Percentiles rank a stretch among this genome's conserved stretches.
These are phyloP conservation scores for Gallinago paraguaiae DNA, from an alignment of 2,113 vertebrate genomes.

Conservation along the genomic window DNA sequence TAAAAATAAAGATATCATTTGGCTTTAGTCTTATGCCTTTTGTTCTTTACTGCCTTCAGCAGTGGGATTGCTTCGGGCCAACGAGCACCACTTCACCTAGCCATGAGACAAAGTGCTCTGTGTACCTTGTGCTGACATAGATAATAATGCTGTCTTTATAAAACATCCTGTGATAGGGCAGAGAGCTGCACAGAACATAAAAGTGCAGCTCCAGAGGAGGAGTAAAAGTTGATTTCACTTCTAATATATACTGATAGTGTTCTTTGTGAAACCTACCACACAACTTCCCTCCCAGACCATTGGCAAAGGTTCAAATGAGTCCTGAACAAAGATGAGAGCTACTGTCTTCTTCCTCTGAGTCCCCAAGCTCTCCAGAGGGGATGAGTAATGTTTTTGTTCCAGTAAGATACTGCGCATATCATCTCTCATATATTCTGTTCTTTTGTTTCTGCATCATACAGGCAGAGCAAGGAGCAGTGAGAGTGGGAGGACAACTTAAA, in stretches of 20 bases:
- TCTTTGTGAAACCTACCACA: not conserved
- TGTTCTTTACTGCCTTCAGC: not conserved
- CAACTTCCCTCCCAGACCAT: not conserved
- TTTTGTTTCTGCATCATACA: constrained; percentile 43
- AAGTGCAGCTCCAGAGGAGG: not conserved
- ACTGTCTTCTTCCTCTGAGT: not conserved
- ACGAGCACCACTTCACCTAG: not conserved
- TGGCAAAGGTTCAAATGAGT: not conserved
- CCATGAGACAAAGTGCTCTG: not conserved
- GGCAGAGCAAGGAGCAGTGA: constrained; percentile 16
- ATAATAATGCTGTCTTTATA: not conserved
- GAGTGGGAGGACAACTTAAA: constrained; percentile 67
- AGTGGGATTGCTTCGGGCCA: not conserved
- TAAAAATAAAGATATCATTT: not conserved
- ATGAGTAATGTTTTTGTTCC: constrained; percentile 53
- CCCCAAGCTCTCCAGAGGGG: not conserved
- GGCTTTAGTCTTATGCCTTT: not conserved
- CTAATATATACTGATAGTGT: not conserved
- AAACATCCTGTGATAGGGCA: not conserved
- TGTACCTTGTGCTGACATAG: not conserved
- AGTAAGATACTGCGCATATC: not conserved
- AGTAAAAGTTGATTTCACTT: not conserved
- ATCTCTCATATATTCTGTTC: constrained; percentile 27
- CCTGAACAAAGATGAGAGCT: not conserved
- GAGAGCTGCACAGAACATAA: not conserved